These are phyloP conservation scores for Ophioderma brevispina DNA, from an alignment of 35 echinoderm and acorn worm species.

Conservation along the genomic window DNA sequence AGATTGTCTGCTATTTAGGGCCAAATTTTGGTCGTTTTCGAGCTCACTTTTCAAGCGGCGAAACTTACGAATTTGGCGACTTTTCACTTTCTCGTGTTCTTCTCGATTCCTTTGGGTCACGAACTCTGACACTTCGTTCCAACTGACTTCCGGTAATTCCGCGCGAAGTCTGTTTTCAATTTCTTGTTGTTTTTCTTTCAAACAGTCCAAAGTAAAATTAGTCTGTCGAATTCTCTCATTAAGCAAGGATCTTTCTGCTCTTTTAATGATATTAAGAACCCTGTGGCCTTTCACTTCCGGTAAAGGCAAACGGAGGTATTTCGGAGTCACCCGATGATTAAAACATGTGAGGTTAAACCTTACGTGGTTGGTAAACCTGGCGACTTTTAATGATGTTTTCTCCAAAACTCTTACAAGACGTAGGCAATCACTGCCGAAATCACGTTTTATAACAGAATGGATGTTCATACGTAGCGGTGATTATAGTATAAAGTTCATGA, in stretches of 20 bases:
- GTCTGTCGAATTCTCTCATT: neutral
- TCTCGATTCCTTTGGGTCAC: too few species aligned
- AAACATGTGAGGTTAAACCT: neutral
- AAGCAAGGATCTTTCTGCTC: neutral
- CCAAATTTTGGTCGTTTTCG: too few species aligned
- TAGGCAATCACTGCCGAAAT: neutral
- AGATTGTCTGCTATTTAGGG: too few species aligned
- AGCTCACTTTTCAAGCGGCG: too few species aligned
- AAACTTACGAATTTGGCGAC: too few species aligned
- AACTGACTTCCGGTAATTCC: neutral
- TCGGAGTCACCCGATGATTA: neutral
- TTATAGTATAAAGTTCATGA: neutral
- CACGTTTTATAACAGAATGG: neutral
- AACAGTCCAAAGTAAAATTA: neutral
- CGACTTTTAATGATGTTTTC: neutral
- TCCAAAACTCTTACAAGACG: neutral
- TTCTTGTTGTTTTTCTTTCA: neutral
- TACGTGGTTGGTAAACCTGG: neutral
- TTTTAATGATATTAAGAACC: neutral
- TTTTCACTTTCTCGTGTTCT: too few species aligned
- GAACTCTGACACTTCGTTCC: neutral
- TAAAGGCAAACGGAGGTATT: neutral
- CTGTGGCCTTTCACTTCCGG: neutral
- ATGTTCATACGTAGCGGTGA: slow-evolving; percentile 5
- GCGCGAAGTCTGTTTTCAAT: neutral